These are phyloP conservation scores for Parambassis ranga DNA, from an alignment of 2,797 vertebrate species.

Conservation along the genomic window DNA sequence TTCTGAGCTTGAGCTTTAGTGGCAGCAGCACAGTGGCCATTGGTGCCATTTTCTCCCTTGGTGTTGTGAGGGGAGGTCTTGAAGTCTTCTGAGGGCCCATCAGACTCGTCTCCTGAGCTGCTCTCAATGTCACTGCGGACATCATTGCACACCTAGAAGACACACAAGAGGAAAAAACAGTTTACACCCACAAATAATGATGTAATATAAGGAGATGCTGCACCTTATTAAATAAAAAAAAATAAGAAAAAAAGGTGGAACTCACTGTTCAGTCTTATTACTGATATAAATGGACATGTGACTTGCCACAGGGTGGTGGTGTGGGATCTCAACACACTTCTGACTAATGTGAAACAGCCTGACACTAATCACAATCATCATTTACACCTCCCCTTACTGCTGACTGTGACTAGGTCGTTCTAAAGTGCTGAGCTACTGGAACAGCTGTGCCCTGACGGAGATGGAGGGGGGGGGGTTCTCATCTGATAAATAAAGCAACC, in stretches of 20 bases:
- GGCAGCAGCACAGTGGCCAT: constrained; percentile 80
- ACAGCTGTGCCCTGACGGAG: no score
- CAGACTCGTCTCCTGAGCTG: constrained; percentile 92
- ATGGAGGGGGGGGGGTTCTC: no score
- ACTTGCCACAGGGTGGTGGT: constrained; percentile 56
- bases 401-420: not conserved
- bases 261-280: not conserved
- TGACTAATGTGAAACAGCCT: constrained; percentile 48
- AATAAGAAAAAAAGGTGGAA: not conserved
- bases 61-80: constrained; percentile 52
- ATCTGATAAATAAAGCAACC: no score
- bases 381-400: constrained; percentile 4
- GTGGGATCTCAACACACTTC: not conserved
- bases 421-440: not conserved
- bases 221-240: no score
- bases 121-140: constrained; percentile 97
- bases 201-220: no score
- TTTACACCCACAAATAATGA: no score
- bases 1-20: constrained; percentile 78
- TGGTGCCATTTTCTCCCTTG: constrained; percentile 88
- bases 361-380: constrained; percentile 43
- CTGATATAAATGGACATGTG: not conserved
- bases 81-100: constrained; percentile 44
- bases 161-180: not conserved
- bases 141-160: constrained; percentile 89